Conservation (phyloP, 2,888 invertebrate genomes). For the Helleia helle region DNA sequence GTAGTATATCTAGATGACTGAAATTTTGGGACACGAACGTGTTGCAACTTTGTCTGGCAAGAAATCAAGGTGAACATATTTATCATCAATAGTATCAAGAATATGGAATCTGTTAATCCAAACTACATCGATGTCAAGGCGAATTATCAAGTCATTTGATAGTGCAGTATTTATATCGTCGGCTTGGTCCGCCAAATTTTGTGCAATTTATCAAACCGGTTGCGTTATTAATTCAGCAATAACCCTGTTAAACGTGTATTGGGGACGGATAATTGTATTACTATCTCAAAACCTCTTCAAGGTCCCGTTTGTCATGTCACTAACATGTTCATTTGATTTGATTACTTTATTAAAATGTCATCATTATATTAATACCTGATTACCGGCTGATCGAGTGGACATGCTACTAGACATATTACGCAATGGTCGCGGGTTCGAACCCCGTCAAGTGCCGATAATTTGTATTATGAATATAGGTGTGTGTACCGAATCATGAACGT, state of each 20-base stretch:
- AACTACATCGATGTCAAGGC: slow-evolving; percentile 17
- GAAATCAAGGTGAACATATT: slow-evolving; percentile 8
- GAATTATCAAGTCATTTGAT: slow-evolving; percentile 10
- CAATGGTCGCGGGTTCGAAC: too few relatives aligned
- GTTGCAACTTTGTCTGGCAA: slow-evolving; percentile 12
- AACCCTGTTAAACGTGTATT: slow-evolving; percentile 3
- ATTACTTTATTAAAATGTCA: slow-evolving; percentile 1
- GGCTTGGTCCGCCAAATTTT: slow-evolving; percentile 14
- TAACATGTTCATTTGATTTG: background rate
- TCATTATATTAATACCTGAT: background rate
- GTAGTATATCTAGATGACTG: too few relatives aligned
- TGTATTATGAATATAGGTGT: too few relatives aligned
- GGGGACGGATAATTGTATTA: background rate
- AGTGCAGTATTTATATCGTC: slow-evolving; percentile 18
- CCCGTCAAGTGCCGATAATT: too few relatives aligned
- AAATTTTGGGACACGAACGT: too few relatives aligned
- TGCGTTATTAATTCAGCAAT: slow-evolving; percentile 4
- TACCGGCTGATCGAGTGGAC: too few relatives aligned
- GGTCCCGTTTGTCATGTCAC: slow-evolving; percentile 2
- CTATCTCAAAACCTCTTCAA: slow-evolving; percentile 1
- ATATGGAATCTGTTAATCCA: slow-evolving; percentile 10
- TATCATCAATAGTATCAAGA: slow-evolving; percentile 1
- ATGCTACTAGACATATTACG: too few relatives aligned
- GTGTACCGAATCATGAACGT: too few relatives aligned
- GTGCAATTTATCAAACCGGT: slow-evolving; percentile 15